Evolutionary conservation across 2,113 vertebrate genomes (phyloP), one percentile per base, ranked within the genome.

Genomic region (Dendropsophus ebraccatus): DNA sequence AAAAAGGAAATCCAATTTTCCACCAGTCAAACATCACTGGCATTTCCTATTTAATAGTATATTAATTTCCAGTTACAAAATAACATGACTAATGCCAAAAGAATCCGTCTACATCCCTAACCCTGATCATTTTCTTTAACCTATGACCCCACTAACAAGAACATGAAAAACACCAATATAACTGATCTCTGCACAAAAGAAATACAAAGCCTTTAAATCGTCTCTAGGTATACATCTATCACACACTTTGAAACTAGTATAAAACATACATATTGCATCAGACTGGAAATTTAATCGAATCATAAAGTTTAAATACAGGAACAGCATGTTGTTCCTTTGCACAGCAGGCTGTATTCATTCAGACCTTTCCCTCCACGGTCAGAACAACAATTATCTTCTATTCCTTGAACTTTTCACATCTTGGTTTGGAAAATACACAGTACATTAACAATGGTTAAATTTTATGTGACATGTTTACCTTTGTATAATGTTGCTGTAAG

Each of bases 381-480:
- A 45, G 35, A 62, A 81, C 28, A 28, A 81, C 56, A 62, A 62
- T 45, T 81, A 65, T 81, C 56, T 65, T 12, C 35, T 28, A 17
- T 65, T 81, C 56, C 21, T 65, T 65, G 23, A 47, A 47, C 56
- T 81, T 81, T 81, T 81, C 65, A 25, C 56, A 41, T 41, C 25
- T 25, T 23, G 19, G 47, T 81, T 81, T 45, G 6, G 37, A 81
- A 47, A 81, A 58, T 35, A 37, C 52, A 16, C 11, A 32, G 52
- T 56, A 56, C 52, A 79, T 65, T 81, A 58, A 28, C 23, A 62
- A 81, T 81, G 37, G 19, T 65, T 65, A 65, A 1, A 65, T 81
- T 62, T 45, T 62, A n/a, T n/a, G n/a, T n/a, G n/a, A n/a, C n/a
- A n/a, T n/a, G n/a, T n/a, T n/a, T n/a, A n/a, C n/a, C n/a, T n/a